Conservation (phyloP, 2,797 vertebrate species). For the Microhierax caerulescens region DNA sequence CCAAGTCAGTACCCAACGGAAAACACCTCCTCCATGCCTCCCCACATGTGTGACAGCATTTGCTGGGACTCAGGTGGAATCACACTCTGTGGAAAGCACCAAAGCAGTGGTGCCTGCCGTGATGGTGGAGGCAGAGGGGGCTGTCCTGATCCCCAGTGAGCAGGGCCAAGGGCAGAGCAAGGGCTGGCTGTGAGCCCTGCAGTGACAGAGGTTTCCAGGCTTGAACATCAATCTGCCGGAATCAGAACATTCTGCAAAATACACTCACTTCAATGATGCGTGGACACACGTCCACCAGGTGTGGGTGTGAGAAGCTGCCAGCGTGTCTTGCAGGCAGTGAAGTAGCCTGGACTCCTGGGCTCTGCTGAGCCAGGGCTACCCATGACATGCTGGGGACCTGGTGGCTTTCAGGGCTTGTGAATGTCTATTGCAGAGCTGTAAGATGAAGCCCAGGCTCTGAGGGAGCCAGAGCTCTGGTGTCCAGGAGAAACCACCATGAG, state of each 20-base stretch:
- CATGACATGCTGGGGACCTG: background rate
- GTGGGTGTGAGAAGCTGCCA: background rate
- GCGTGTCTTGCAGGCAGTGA: background rate
- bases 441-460: background rate
- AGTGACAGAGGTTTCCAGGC: background rate
- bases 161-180: background rate
- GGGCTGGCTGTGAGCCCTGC: background rate
- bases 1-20: background rate
- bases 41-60: background rate
- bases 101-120: background rate
- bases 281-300: rapidly evolving
- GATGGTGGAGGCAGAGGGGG: background rate
- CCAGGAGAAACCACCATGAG: background rate
- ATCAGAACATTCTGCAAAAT: background rate
- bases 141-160: background rate
- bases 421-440: background rate
- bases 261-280: background rate
- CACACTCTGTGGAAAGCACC: background rate
- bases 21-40: background rate
- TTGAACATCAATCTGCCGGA: background rate
- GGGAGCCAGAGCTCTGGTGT: background rate
- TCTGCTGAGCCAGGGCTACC: background rate
- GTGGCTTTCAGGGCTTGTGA: background rate
- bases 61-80: background rate
- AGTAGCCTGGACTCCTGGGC: background rate